A percentile compares a stretch with the other conserved stretches of the same genome.
Conservation (phyloP, 2,888 invertebrate genomes). For the Nomada goodeniana region DNA sequence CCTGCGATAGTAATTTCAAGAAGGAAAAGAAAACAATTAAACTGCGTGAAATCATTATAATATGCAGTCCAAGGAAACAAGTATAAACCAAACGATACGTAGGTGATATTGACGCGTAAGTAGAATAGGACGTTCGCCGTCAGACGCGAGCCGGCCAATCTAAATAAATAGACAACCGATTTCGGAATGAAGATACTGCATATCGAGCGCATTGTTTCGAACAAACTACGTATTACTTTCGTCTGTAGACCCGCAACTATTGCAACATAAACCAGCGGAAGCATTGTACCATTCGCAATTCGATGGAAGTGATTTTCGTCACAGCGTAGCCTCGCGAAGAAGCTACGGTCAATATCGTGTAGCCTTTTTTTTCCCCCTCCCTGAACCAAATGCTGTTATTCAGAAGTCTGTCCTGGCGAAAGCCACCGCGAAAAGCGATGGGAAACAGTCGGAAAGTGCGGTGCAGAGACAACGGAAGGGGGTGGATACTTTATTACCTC, state of each 20-base stretch:
- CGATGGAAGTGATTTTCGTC: conserved; percentile 21
- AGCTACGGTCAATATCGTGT: conserved; percentile 34
- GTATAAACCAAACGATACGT: too few relatives aligned
- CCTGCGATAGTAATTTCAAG: too few relatives aligned
- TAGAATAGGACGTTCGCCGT: conserved; percentile 9
- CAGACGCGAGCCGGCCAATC: neutral
- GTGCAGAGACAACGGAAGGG: conserved; percentile 16
- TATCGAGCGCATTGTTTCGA: conserved; percentile 10
- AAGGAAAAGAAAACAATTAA: too few relatives aligned
- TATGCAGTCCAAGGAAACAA: too few relatives aligned
- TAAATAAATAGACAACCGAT: conserved; percentile 23
- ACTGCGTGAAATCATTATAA: too few relatives aligned
- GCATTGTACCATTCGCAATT: conserved; percentile 38
- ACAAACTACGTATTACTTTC: neutral
- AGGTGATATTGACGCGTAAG: neutral
- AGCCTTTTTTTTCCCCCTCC: conserved; percentile 8
- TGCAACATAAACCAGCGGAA: conserved; percentile 5
- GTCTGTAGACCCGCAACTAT: neutral
- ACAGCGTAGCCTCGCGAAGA: neutral
- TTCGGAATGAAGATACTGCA: conserved; percentile 1
- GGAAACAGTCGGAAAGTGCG: conserved; percentile 11
- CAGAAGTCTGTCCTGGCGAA: conserved; percentile 42
- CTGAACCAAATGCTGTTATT: conserved; percentile 41
- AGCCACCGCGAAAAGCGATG: conserved; percentile 29
- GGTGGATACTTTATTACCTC: conserved; percentile 63